Evolutionary conservation across 2,797 vertebrate genomes (phyloP), one percentile per base, ranked within the genome.

Genomic region (Cheirogaleus major): DNA sequence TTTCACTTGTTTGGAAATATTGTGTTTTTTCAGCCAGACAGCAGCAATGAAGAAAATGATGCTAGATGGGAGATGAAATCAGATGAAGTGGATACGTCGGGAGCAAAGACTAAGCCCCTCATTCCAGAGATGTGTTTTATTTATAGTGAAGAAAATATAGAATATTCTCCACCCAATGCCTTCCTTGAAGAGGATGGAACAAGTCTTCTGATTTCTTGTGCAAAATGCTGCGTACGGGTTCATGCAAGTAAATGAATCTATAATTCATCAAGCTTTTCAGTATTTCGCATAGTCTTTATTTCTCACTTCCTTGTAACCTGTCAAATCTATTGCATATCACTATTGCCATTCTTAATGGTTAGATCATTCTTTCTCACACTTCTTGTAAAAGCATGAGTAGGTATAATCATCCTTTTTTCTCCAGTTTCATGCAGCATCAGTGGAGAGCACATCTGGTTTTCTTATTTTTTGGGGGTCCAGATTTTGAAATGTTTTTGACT

Each of bases 91-190:
- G 1, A 96, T 96, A 61, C 96, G 73, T 43, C 85, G 6, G 93
- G 97, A 83, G 90, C 96, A 94, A 99, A 99, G 97, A 99, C 99
- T 86, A 99, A 99, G 96, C 99, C 99, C 93, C 99, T 99, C 97
- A 99, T 99, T 97, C 99, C 99, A 63, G 99, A 99, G 98, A 99
- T 99, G 98, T 99, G 99, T 98, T 99, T 99, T 97, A 99, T 99
- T 88, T 99, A 99, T 98, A 99, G 99, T 72, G 99, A 99, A 98
- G 99, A 99, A 97, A 99, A 98, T 95, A 98, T 98, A 13, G 98
- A 99, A 92, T 99, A 99, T 97, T 99, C 98, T 84, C 99, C 99
- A 45, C 99, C 99, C 63, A 99, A 99, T 97, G 99, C 99, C 55
- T 99, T 99, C 75, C 98, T 99, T 89, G 99, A 99, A 98, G 99